Base-by-base conservation (phyloP, 2,888 invertebrate species). In the Himalopsyche kuldschensis region DNA sequence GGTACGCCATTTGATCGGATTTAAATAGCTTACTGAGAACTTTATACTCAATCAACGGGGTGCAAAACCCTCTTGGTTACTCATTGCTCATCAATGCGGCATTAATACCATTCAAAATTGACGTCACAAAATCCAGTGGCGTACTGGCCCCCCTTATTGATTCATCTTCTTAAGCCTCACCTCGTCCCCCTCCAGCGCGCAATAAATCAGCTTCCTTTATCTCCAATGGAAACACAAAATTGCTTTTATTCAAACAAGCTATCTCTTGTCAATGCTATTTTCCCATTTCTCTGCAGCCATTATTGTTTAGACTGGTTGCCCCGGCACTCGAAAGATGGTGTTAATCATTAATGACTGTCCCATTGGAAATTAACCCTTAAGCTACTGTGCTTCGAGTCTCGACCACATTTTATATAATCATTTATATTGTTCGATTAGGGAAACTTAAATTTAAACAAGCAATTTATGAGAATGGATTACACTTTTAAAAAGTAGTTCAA, bases 241-340 rank as follows among this genome's bases (percentile, higher is more conserved):
- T 85, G 85, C 85, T 85, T 85, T 85, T 85, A 85, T 85, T 85
- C 85, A 82, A 85, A 85, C 85, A 85, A 85, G 84, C 81, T 84
- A 82, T 84, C 85, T 82, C 79, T 84, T 85, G 83, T 85, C 85
- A 82, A 85, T 85, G 84, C 77, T 84, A 77, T 79, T 84, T 84
- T 82, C 78, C 55, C 82, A 78, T 78, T 82, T 63, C 82, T 78
- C 82, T 41, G 35, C 20, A 55, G 80, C 75, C 69, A 24, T 35
- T 32, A 35, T 78, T 41, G 17, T 41, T 41, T 55, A 20, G 55
- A 55, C 55, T 55, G 24, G 8, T 20, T 55, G 55, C 55, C 20
- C 55, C 15, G 8, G 55, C 55, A 55, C 55, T 55, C 55, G 20
- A 20, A 20, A 55, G 55, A 55, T 55, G 55, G 55, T 20, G 55